These are phyloP conservation scores for Halocaridina rubra DNA, from an alignment of 2,888 invertebrate genomes.

Conservation along the genomic window DNA sequence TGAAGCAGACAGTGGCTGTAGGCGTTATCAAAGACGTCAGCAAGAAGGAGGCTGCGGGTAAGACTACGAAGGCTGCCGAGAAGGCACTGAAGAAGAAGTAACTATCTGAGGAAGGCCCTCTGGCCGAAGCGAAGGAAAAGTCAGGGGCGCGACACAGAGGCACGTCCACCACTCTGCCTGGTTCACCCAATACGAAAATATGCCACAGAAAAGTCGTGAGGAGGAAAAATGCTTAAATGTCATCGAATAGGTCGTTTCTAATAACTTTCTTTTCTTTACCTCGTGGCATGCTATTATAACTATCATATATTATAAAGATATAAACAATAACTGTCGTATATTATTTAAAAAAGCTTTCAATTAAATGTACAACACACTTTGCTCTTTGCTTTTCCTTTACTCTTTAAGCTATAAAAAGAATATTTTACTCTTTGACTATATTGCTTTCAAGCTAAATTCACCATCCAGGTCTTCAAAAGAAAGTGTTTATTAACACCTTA, in stretches of 20 bases:
- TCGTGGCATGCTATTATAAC: slow-evolving; percentile 10
- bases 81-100: slow-evolving; percentile 88
- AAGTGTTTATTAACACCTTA: not conserved
- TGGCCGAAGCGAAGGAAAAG: not conserved
- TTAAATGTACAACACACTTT: not conserved
- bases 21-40: slow-evolving; percentile 94
- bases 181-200: slow-evolving; percentile 39
- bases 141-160: slow-evolving; percentile 22
- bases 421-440: not conserved
- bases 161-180: slow-evolving; percentile 38
- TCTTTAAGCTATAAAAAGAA: not conserved
- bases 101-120: slow-evolving; percentile 35
- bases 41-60: slow-evolving; percentile 89
- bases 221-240: slow-evolving; percentile 46
- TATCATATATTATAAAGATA: not conserved
- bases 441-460: not conserved
- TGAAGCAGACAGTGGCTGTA: slow-evolving; percentile 99
- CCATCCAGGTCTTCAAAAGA: not conserved
- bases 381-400: not conserved
- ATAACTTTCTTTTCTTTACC: slow-evolving; percentile 22
- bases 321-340: not conserved
- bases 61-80: slow-evolving; percentile 99
- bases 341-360: not conserved
- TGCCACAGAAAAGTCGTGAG: slow-evolving; percentile 55
- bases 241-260: slow-evolving; percentile 34